These are phyloP conservation scores for Campylomormyrus tamandua DNA, from an alignment of 2,113 vertebrate genomes.

Conservation along the genomic window DNA sequence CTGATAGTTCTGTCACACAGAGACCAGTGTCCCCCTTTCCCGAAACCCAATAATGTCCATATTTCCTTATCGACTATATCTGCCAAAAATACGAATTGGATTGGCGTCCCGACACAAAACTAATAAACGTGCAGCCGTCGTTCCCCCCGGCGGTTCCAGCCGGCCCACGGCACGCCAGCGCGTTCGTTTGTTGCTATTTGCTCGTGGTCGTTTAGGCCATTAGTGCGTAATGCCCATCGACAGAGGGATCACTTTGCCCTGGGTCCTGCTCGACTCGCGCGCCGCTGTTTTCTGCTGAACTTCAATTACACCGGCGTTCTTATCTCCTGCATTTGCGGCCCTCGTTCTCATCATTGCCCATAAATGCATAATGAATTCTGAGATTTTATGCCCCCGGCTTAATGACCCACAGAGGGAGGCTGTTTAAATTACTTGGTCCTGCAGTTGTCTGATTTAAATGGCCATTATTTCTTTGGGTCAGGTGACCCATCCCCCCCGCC, in stretches of 20 bases:
- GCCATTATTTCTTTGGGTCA: conserved; percentile 13
- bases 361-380: conserved; percentile 45
- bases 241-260: conserved; percentile 29
- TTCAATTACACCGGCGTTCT: conserved; percentile 42
- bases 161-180: background rate
- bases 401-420: conserved; percentile 46
- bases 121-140: conserved; percentile 1
- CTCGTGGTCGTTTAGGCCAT: conserved; percentile 8
- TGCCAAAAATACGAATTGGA: background rate
- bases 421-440: conserved; percentile 37
- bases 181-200: conserved; percentile 24
- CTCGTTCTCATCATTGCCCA: conserved; percentile 36
- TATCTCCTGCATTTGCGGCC: conserved; percentile 37
- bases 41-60: background rate
- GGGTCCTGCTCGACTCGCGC: conserved; percentile 30
- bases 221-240: background rate
- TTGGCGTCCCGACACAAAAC: background rate
- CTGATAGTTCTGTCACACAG: background rate
- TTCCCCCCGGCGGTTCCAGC: conserved; percentile 10
- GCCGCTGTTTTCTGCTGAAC: conserved; percentile 26
- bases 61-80: background rate
- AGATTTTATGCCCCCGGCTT: conserved; percentile 47
- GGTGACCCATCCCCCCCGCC: background rate
- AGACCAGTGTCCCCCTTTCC: background rate
- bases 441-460: conserved; percentile 19